Base-by-base conservation (phyloP, 2,113 vertebrate genomes). In the Callorhinus ursinus region DNA sequence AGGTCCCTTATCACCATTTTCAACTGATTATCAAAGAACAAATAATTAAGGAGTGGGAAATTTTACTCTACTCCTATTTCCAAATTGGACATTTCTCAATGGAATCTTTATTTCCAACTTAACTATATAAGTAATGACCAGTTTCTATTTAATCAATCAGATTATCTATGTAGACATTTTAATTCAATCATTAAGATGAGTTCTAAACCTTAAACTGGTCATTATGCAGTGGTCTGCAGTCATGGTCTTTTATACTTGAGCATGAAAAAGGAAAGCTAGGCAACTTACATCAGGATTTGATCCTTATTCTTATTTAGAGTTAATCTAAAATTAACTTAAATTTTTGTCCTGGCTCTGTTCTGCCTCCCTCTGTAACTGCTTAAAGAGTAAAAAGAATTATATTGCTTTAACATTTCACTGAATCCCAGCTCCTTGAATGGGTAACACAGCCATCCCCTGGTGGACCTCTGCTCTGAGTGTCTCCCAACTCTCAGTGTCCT, bases 241-340 rank as follows among this genome's bases (percentile, higher is more conserved):
- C 53, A 80, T 59, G 14, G 12, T 59, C n/a, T 89, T 88, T 71
- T 53, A 8, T 63, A 55, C 22, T 46, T 61, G 42, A 91, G 21
- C 5, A 90, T 39, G 8, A 83, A 76, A 87, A 72, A 36, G 2
- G 3, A 89, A 93, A 86, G 8, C 3, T 59, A 84, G 21, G 33
- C 0, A 0, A 21, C 18, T 88, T 91, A 80, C 33, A 69, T 46
- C 4, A 71, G 19, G 11, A 49, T 81, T 81, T 96, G 77, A 86
- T 93, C 33, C 55, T 26, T 92, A 36, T 63, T 92, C 13, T 95
- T 24, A 88, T 63, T 69, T 55, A 63, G 26, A 92, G 39, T 92
- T 85, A 51, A 93, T 76, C 39, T 57, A 80, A 96, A 80, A 79
- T 95, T 84, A 88, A 91, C 90, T 36, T 55, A 59, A 67, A 18